phyloP scores from a whole-genome alignment of 2,113 vertebrate species.

The Cyprinus carpio region DNA sequence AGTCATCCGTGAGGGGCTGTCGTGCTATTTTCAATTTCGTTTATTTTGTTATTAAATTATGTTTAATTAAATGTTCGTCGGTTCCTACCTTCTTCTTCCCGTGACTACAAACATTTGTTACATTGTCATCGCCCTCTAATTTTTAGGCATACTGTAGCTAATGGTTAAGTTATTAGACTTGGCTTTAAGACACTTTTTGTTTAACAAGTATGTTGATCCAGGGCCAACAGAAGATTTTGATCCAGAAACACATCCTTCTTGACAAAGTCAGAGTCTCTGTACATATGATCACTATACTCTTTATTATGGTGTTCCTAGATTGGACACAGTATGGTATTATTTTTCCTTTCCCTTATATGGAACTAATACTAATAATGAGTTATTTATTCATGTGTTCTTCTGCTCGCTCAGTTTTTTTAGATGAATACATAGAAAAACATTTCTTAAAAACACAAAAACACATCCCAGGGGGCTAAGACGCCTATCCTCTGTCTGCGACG shows the following conservation, averaged over 20 bases:
- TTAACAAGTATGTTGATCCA: conserved; percentile 3
- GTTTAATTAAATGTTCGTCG: too few species aligned
- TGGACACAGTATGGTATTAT: not conserved
- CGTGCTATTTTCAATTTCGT: too few species aligned
- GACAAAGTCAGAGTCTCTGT: not conserved
- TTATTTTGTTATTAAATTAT: too few species aligned
- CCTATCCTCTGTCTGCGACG: not conserved
- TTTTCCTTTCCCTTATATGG: not conserved
- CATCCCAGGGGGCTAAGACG: conserved; percentile 3
- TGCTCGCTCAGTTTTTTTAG: not conserved
- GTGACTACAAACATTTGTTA: too few species aligned
- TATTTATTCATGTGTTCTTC: not conserved
- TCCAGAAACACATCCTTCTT: not conserved
- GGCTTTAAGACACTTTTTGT: not conserved
- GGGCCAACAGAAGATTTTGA: not conserved
- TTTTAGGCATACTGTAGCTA: not conserved
- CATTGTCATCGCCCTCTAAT: not conserved
- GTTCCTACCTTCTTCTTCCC: too few species aligned
- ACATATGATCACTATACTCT: not conserved
- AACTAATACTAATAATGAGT: too few species aligned
- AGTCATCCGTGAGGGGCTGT: too few species aligned
- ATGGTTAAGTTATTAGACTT: not conserved
- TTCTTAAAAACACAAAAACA: not conserved
- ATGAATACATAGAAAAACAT: conserved; percentile 53
- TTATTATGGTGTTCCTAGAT: not conserved